Evolutionary conservation across 2,797 vertebrate species (phyloP).

Genomic region (Lophius americanus): DNA sequence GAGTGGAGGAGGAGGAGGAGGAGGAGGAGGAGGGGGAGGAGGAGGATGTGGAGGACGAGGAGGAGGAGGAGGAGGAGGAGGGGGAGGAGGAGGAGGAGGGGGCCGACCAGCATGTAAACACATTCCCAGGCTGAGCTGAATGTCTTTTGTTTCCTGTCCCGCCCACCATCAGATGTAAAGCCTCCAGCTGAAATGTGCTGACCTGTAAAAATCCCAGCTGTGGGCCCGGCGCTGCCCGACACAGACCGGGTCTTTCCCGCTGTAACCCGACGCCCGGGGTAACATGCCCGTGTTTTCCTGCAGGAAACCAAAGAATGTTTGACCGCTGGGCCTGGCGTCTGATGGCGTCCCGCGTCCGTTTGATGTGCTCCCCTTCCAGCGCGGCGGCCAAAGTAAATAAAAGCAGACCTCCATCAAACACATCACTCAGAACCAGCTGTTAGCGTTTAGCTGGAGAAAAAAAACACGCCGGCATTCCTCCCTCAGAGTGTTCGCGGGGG

Average conservation of each 20-base stretch:
- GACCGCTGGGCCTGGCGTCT: slow-evolving; percentile 84
- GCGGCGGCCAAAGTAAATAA: slow-evolving; percentile 89
- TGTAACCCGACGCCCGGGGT: slow-evolving; percentile 51
- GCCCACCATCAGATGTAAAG: slow-evolving; percentile 48
- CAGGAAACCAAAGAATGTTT: slow-evolving; percentile 88
- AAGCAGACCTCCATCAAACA: slow-evolving; percentile 87
- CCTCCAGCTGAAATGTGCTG: slow-evolving; percentile 67
- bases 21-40: slow-evolving; percentile 18
- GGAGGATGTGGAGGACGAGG: slow-evolving; percentile 17
- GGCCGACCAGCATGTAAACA: slow-evolving; percentile 41
- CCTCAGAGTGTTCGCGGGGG: slow-evolving; percentile 84
- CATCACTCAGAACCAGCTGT: slow-evolving; percentile 93
- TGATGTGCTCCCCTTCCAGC: slow-evolving; percentile 82
- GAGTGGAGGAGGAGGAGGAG: slow-evolving; percentile 18
- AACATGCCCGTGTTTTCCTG: slow-evolving; percentile 79
- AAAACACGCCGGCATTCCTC: slow-evolving; percentile 82
- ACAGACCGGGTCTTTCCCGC: slow-evolving; percentile 66
- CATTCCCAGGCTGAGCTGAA: slow-evolving; percentile 39
- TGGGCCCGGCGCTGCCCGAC: slow-evolving; percentile 44
- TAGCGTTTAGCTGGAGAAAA: slow-evolving; percentile 88
- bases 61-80: slow-evolving; percentile 19
- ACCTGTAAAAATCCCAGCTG: slow-evolving; percentile 69
- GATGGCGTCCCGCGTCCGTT: slow-evolving; percentile 82
- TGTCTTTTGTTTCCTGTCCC: slow-evolving; percentile 45
- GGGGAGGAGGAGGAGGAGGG: slow-evolving; percentile 17